phyloP scores from a whole-genome alignment of 1,140 invertebrate species.

The Euschistus heros region DNA sequence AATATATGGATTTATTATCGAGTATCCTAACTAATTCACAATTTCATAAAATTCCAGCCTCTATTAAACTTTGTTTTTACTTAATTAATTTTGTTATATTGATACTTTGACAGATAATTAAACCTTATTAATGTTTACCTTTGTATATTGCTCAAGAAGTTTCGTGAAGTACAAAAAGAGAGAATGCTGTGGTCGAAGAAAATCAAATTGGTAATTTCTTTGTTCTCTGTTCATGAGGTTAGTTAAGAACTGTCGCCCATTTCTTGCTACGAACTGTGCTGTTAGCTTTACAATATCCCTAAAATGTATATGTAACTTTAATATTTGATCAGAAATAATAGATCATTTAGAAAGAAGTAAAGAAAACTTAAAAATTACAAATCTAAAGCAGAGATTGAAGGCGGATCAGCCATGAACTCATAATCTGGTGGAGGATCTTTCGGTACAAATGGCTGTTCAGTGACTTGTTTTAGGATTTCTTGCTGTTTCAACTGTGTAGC shows the following conservation, averaged over 20 bases:
- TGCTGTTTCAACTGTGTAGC: constrained; percentile 73
- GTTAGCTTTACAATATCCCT: constrained; percentile 97
- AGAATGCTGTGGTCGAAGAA: constrained; percentile 94
- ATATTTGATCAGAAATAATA: constrained; percentile 16
- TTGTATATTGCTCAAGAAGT: constrained; percentile 96
- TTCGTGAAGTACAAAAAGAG: constrained; percentile 98
- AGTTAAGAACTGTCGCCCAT: constrained; percentile 94
- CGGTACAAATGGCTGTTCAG: constrained; percentile 75
- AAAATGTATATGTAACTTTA: constrained; percentile 30
- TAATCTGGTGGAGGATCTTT: constrained; percentile 92
- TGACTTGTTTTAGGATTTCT: constrained; percentile 76
- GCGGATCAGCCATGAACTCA: constrained; percentile 96
- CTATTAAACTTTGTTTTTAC: too few species aligned
- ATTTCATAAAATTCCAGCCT: too few species aligned
- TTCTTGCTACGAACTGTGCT: constrained; percentile 96
- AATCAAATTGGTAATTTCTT: constrained; percentile 98
- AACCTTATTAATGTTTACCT: constrained; percentile 41
- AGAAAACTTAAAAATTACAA: constrained; percentile 49
- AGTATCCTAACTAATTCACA: too few species aligned
- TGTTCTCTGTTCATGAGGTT: constrained; percentile 98
- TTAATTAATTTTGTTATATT: not conserved
- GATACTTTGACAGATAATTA: not conserved
- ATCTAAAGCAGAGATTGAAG: constrained; percentile 97
- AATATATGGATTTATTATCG: too few species aligned
- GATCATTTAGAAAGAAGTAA: not conserved